Conservation (phyloP, 2,888 invertebrate species). For the Drosophila anomalata region DNA sequence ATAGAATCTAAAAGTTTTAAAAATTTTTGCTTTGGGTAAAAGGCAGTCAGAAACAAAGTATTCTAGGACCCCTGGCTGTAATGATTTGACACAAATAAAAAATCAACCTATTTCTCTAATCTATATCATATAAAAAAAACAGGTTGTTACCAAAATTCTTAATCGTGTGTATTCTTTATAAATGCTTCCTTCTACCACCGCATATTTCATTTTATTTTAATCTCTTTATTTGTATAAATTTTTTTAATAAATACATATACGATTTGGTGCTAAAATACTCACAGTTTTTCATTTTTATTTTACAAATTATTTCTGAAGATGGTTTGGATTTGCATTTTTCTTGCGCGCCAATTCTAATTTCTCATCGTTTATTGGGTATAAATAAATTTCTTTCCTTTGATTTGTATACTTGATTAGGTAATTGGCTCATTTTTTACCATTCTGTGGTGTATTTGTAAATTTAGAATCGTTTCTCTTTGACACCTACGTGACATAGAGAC, state of each 20-base stretch:
- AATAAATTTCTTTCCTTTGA: conserved; percentile 59
- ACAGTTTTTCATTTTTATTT: not conserved
- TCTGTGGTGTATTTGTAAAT: conserved; percentile 62
- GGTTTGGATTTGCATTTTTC: conserved; percentile 44
- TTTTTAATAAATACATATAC: conserved; percentile 62
- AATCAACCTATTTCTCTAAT: not conserved
- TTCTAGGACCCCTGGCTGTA: not conserved
- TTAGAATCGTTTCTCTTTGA: conserved; percentile 73
- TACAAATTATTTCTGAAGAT: conserved; percentile 16
- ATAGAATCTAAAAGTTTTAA: not conserved
- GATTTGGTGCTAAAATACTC: conserved; percentile 82
- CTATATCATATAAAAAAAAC: not conserved
- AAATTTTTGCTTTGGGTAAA: not conserved
- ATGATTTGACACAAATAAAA: not conserved
- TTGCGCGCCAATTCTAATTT: conserved; percentile 40
- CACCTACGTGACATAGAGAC: conserved; percentile 66
- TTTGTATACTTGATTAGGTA: conserved; percentile 61
- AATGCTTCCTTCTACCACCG: not conserved
- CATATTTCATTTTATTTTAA: not conserved
- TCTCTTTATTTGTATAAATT: conserved; percentile 44
- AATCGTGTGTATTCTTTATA: not conserved
- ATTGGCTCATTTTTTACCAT: conserved; percentile 56
- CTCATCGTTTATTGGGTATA: conserved; percentile 36
- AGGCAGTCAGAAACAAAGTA: no score
- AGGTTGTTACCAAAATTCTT: not conserved